These are phyloP conservation scores for Salticus scenicus DNA, from an alignment of 2,888 invertebrate species.

Conservation along the genomic window DNA sequence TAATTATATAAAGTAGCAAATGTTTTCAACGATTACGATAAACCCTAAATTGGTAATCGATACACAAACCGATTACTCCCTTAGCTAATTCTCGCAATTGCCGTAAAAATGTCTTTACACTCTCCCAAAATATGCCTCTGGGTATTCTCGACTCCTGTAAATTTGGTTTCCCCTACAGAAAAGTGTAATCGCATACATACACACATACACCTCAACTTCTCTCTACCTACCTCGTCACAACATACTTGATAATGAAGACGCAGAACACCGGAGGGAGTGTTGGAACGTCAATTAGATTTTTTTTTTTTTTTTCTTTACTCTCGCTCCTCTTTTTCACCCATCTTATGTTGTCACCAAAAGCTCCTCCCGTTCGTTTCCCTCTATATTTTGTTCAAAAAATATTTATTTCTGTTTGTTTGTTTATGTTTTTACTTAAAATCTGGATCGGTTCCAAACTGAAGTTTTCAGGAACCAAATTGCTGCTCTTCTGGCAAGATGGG, in stretches of 20 bases:
- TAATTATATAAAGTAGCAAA: too few species aligned
- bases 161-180: neutral
- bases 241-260: conserved; percentile 14
- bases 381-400: neutral
- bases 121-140: neutral
- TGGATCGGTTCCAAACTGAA: neutral
- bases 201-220: neutral
- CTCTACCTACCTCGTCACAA: neutral
- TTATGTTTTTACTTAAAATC: neutral
- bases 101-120: neutral
- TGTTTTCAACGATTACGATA: too few species aligned
- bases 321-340: neutral
- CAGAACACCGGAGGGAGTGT: conserved; percentile 3
- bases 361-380: neutral
- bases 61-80: neutral
- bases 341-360: neutral
- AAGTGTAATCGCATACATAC: neutral
- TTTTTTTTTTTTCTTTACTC: neutral
- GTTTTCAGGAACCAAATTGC: neutral
- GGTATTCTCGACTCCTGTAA: neutral
- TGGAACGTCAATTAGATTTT: neutral
- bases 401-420: neutral
- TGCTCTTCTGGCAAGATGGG: neutral
- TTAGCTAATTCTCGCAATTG: neutral
- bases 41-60: neutral